These are phyloP conservation scores for Rhabdomys pumilio DNA, from an alignment of 2,797 vertebrate genomes.

Conservation along the genomic window DNA sequence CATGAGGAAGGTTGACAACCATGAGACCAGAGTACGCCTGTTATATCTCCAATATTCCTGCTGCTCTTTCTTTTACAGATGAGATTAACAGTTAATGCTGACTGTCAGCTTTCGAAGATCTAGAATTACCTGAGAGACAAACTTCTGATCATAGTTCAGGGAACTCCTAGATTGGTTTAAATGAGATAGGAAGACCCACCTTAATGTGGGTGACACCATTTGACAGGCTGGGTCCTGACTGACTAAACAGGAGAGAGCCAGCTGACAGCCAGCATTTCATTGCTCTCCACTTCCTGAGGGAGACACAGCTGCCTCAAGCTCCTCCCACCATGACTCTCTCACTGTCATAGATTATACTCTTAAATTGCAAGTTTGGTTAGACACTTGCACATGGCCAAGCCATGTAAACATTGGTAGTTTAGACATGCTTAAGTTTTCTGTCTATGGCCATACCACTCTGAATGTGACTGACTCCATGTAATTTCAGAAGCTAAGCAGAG, in stretches of 20 bases:
- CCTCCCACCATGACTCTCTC: background rate
- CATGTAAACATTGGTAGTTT: background rate
- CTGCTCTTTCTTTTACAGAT: slow-evolving; percentile 33
- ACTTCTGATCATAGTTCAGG: background rate
- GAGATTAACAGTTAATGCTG: background rate
- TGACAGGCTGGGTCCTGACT: background rate
- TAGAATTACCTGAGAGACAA: background rate
- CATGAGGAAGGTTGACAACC: background rate
- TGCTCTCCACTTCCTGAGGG: background rate
- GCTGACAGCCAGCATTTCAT: background rate
- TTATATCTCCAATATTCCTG: background rate
- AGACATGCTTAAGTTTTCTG: background rate
- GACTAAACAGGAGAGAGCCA: background rate
- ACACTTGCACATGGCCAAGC: background rate
- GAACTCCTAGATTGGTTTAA: background rate
- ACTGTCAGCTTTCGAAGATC: background rate
- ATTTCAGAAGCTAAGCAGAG: background rate
- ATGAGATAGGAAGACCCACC: background rate
- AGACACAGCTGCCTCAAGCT: background rate
- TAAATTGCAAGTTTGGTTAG: background rate
- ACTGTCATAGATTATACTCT: background rate
- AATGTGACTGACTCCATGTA: background rate
- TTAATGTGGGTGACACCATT: background rate
- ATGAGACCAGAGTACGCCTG: background rate
- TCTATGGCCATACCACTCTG: background rate